These are phyloP conservation scores for Macropus fuliginosus DNA, from an alignment of 2,797 vertebrate genomes.

Conservation along the genomic window DNA sequence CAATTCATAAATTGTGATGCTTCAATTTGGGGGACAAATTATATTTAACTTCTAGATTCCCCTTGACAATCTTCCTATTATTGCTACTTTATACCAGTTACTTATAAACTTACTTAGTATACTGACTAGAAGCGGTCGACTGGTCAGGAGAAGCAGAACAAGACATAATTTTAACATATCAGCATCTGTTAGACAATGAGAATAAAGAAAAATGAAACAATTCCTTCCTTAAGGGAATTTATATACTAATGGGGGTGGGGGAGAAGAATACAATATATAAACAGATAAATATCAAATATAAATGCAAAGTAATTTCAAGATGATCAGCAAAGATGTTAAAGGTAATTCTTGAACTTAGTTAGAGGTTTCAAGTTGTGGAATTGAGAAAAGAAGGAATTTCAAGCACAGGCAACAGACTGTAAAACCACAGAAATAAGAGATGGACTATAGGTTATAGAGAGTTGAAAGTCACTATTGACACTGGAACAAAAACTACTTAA, in stretches of 20 bases:
- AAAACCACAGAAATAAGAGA: background rate
- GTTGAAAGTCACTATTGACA: background rate
- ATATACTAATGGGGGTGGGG: background rate
- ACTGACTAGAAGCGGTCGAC: background rate
- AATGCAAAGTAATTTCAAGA: background rate
- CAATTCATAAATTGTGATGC: background rate
- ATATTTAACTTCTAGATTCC: background rate
- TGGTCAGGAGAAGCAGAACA: background rate
- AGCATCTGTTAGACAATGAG: background rate
- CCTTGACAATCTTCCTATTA: background rate
- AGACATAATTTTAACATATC: background rate
- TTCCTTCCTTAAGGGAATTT: background rate
- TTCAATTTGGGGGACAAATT: background rate
- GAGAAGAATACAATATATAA: background rate
- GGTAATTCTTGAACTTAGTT: background rate
- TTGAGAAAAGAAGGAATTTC: background rate
- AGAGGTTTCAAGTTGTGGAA: background rate
- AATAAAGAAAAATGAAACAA: background rate
- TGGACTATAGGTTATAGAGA: background rate
- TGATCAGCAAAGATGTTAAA: background rate
- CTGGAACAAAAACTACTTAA: background rate
- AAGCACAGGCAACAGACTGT: background rate
- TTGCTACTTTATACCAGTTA: background rate
- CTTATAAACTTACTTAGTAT: background rate
- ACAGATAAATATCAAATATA: background rate